Evolutionary conservation across 2,888 invertebrate genomes (phyloP), one percentile per base, ranked within the genome.

Genomic region (Nipponacmea schrenckii): DNA sequence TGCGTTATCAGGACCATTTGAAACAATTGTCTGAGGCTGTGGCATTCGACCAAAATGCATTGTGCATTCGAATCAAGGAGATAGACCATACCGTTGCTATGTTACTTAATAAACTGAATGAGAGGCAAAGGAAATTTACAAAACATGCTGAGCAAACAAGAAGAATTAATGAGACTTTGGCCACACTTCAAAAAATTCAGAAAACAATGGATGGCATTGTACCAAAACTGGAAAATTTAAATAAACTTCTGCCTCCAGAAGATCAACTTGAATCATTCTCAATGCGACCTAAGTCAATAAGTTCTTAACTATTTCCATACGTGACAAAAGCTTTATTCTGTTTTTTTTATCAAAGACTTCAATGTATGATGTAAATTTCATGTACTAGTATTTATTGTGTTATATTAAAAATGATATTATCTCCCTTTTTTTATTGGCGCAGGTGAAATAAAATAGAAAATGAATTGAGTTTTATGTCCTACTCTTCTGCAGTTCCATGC

Each of bases 71-170:
- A 84, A 92, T 96, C 10, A 93, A 94, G 89, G 94, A 95, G 94
- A 91, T 93, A 12, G 96, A 96, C 84, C 90, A 91, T 15, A 94
- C 94, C 64, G 91, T 96, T 56, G 91, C 91, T 0, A 93, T 92
- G 63, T 89, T 96, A 2, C 92, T 94, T 81, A 90, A 91, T 8
- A 88, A 91, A 2, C 92, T 94, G 83, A 92, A 93, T 1, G 96
- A 97, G 68, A 92, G 93, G 81, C 96, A 97, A 87, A 93, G 94
- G 80, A 92, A 92, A 26, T 96, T 94, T 89, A 93, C 95, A 1
- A 93, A 94, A 10, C 94, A 95, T 89, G 94, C 95, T 0, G 97
- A 97, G 84, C 92, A 95, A 68, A 91, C 97, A 74, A 92, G 94
- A 48, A 93, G 95, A 81, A 94, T 96, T 0, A 93, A 94, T 66